phyloP scores from a whole-genome alignment of 2,888 invertebrate genomes.

The Tenthredo distinguenda region DNA sequence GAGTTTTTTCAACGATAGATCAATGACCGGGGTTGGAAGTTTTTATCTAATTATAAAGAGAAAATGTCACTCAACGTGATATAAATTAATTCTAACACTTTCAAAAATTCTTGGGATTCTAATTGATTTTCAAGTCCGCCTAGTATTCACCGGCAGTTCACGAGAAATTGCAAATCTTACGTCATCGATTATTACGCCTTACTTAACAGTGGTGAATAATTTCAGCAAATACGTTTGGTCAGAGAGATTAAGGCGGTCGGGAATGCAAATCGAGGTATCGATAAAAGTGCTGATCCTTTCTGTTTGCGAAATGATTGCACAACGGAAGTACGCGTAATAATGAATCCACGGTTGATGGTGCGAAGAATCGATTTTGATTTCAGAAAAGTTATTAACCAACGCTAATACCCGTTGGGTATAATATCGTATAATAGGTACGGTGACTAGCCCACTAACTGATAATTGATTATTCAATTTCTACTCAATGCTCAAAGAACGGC shows the following conservation, averaged over 20 bases:
- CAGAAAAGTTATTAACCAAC: conserved; percentile 23
- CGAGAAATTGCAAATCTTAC: conserved; percentile 8
- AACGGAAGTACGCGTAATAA: conserved; percentile 15
- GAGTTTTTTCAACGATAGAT: neutral
- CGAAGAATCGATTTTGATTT: conserved; percentile 39
- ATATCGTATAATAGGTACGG: neutral
- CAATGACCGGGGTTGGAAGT: neutral
- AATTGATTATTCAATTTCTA: conserved; percentile 40
- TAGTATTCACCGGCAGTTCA: neutral
- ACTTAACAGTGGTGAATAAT: neutral
- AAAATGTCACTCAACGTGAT: conserved; percentile 3
- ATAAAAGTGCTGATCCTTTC: conserved; percentile 28
- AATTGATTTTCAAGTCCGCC: neutral
- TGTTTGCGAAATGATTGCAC: conserved; percentile 20
- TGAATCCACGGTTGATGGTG: conserved; percentile 31
- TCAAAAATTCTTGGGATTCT: neutral
- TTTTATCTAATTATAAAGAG: conserved; percentile 26
- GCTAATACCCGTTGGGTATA: neutral
- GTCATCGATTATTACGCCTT: conserved; percentile 11
- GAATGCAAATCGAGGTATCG: conserved; percentile 14
- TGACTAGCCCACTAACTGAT: conserved; percentile 23
- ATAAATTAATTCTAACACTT: neutral
- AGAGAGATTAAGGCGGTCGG: neutral
- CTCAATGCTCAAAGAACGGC: neutral
- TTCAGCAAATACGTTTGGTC: conserved; percentile 8